Evolutionary conservation across 2,888 invertebrate genomes (phyloP).

Genomic region (Cistogaster globosa): DNA sequence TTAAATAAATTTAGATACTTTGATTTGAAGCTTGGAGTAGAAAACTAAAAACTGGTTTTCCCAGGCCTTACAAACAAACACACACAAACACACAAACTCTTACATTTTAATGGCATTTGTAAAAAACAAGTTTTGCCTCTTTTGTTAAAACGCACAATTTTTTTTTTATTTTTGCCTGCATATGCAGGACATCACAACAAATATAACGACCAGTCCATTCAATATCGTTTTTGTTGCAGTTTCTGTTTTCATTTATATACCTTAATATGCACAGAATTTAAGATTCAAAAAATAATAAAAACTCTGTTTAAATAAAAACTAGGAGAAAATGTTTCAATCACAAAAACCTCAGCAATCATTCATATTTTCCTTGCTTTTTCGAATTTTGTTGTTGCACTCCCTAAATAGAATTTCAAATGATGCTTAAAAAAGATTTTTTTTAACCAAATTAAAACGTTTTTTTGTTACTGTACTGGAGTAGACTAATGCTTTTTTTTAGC

Average conservation of each 20-base stretch:
- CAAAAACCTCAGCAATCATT: no score
- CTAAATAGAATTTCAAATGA: no score
- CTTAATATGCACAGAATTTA: no score
- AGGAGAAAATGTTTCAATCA: no score
- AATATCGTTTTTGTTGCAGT: background rate
- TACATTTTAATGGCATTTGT: background rate
- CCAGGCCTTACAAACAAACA: slow-evolving; percentile 19
- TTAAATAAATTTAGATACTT: slow-evolving; percentile 23
- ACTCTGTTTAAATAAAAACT: no score
- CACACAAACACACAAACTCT: background rate
- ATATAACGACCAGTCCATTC: slow-evolving; percentile 20
- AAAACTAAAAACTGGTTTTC: slow-evolving; percentile 50
- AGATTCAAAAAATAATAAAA: no score
- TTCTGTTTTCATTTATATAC: background rate
- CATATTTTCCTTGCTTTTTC: no score
- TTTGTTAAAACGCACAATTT: background rate
- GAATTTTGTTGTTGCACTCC: no score
- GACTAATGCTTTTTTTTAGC: no score
- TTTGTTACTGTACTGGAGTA: no score
- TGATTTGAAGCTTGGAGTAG: slow-evolving; percentile 18
- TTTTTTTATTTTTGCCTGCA: background rate
- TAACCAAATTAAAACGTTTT: no score
- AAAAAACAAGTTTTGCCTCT: slow-evolving; percentile 37
- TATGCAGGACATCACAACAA: slow-evolving; percentile 15
- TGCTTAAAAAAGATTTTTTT: no score